Percentiles rank a stretch among this genome's conserved stretches.
Evolutionary conservation across 2,113 vertebrate genomes (phyloP).

Genomic region (Podarcis cretensis): DNA sequence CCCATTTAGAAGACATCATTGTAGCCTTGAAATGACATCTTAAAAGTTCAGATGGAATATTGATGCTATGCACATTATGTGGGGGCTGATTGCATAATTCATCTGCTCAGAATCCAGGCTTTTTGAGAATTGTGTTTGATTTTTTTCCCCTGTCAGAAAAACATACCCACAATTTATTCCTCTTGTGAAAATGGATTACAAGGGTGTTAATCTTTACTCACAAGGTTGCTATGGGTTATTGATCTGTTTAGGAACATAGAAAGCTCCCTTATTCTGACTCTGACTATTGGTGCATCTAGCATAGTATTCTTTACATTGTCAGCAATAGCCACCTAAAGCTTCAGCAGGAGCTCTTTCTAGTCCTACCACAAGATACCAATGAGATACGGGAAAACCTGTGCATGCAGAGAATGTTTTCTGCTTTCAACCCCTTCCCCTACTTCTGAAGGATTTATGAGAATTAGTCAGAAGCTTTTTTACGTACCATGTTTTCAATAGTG

Average conservation of each 20-base stretch:
- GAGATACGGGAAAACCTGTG: no score
- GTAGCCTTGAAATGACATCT: background rate
- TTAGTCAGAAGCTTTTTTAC: background rate
- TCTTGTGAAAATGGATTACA: no score
- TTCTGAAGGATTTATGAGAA: background rate
- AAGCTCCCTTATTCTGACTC: background rate
- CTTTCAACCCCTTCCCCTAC: background rate
- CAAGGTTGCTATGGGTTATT: background rate
- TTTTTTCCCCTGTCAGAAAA: background rate
- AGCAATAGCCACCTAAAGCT: background rate
- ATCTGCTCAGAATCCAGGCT: background rate
- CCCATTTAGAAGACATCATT: constrained; percentile 7
- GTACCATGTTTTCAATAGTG: background rate
- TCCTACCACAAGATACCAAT: no score
- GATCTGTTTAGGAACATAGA: background rate
- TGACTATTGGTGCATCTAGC: background rate
- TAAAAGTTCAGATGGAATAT: constrained; percentile 6
- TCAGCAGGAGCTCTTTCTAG: background rate
- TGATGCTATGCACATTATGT: background rate
- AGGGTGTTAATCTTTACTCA: background rate
- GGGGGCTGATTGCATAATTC: background rate
- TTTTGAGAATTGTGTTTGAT: background rate
- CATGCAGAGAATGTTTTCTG: no score
- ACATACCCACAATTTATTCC: background rate
- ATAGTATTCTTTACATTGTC: background rate